Conservation (phyloP, 2,113 vertebrate species). For the Colius striatus region DNA sequence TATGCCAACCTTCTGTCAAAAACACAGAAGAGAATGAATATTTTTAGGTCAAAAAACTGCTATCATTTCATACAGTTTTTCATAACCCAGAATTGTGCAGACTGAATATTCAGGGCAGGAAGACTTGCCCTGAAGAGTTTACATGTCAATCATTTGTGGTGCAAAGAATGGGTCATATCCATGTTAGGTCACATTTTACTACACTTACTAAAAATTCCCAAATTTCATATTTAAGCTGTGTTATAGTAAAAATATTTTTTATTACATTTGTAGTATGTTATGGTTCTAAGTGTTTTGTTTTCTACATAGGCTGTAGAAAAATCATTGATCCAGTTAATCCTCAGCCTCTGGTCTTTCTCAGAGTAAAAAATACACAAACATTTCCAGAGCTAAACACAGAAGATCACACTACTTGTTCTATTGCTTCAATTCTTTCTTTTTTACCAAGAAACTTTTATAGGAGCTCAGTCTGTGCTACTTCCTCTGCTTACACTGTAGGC, state of each 20-base stretch:
- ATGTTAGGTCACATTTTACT: not conserved
- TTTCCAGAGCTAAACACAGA: not conserved
- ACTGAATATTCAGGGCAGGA: conserved; percentile 30
- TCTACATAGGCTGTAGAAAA: not conserved
- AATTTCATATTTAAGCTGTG: not conserved
- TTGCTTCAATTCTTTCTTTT: conserved; percentile 15
- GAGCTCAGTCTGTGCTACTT: conserved; percentile 40
- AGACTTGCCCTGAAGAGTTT: not conserved
- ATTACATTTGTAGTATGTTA: not conserved
- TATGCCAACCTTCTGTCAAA: conserved; percentile 2
- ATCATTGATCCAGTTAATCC: not conserved
- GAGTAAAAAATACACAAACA: conserved; percentile 3
- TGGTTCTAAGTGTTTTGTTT: conserved; percentile 19
- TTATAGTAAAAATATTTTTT: conserved; percentile 9
- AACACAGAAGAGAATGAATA: not conserved
- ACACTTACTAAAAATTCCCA: not conserved
- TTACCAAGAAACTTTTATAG: not conserved
- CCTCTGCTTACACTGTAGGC: conserved; percentile 55
- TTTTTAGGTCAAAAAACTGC: conserved; percentile 28
- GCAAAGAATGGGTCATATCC: not conserved
- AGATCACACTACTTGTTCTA: not conserved
- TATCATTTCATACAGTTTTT: not conserved
- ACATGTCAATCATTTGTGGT: conserved; percentile 14
- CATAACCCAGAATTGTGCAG: not conserved
- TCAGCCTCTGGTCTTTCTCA: conserved; percentile 17